phyloP scores from a whole-genome alignment of 2,113 vertebrate genomes.

The Motacilla tschutschensis region DNA sequence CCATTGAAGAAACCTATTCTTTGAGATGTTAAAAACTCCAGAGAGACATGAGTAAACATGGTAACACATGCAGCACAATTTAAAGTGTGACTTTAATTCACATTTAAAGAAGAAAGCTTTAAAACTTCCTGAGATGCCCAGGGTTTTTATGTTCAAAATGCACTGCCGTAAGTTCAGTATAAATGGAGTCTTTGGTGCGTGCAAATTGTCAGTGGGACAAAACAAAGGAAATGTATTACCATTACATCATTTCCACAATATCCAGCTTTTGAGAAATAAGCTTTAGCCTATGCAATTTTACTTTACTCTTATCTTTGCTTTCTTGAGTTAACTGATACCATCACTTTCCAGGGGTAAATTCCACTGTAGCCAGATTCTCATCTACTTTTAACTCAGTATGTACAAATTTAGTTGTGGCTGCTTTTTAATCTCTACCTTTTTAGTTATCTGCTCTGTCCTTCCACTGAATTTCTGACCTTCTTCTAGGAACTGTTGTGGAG shows the following conservation, averaged over 20 bases:
- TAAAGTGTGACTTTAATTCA: slow-evolving; percentile 44
- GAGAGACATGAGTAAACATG: slow-evolving; percentile 6
- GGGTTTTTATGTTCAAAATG: background rate
- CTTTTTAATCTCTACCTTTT: background rate
- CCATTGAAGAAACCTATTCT: slow-evolving; percentile 9
- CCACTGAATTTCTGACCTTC: background rate
- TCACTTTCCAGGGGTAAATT: background rate
- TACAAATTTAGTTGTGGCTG: background rate
- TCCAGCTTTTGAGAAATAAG: background rate
- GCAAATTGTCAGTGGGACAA: background rate
- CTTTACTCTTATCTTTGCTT: background rate
- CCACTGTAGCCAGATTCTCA: background rate
- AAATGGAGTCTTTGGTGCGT: background rate
- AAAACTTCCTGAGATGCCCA: slow-evolving; percentile 9
- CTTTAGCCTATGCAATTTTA: background rate
- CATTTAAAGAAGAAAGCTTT: background rate
- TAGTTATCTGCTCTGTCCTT: background rate
- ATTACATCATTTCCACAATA: background rate
- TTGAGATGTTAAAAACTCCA: slow-evolving; percentile 21
- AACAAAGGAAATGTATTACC: background rate
- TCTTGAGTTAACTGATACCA: background rate
- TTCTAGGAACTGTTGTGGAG: background rate
- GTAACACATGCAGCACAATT: slow-evolving; percentile 51
- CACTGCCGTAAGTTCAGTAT: background rate
- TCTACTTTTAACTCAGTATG: background rate